phyloP scores from a whole-genome alignment of 2,113 vertebrate species.

The Atractosteus spatula region DNA sequence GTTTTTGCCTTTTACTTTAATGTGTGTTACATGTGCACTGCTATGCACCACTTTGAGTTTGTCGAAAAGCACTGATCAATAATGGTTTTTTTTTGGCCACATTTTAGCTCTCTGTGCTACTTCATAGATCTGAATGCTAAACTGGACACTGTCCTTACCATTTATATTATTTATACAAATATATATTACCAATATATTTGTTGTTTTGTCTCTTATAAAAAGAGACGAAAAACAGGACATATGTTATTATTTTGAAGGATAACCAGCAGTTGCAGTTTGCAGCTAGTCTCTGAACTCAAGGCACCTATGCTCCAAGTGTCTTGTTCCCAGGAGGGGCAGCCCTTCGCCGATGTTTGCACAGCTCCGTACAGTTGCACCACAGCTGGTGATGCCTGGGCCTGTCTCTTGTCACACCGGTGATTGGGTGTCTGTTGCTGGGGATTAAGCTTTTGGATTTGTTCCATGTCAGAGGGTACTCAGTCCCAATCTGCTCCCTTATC shows the following conservation, averaged over 20 bases:
- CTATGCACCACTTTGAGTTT: no score
- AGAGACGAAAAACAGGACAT: no score
- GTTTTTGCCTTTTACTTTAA: no score
- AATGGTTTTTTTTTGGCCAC: not conserved
- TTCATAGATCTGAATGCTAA: no score
- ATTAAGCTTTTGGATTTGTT: slow-evolving; percentile 2
- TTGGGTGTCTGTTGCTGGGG: slow-evolving; percentile 16
- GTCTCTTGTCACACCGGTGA: slow-evolving; percentile 4
- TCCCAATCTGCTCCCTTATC: slow-evolving; percentile 10
- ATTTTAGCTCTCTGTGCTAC: no score
- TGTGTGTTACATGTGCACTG: no score
- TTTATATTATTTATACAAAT: no score
- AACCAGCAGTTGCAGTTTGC: not conserved
- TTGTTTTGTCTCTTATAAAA: no score
- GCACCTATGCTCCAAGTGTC: not conserved
- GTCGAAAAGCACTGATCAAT: no score
- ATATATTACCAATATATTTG: not conserved
- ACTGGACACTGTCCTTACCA: no score
- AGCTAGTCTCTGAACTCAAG: not conserved
- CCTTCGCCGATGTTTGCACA: not conserved
- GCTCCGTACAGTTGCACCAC: not conserved
- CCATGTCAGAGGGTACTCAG: slow-evolving; percentile 9
- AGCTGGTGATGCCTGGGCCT: slow-evolving; percentile 2
- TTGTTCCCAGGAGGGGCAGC: not conserved
- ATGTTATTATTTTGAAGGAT: no score